A percentile compares a stretch with the other conserved stretches of the same genome.
Conservation (phyloP, 2,113 vertebrate genomes). For the Xiphophorus couchianus region DNA sequence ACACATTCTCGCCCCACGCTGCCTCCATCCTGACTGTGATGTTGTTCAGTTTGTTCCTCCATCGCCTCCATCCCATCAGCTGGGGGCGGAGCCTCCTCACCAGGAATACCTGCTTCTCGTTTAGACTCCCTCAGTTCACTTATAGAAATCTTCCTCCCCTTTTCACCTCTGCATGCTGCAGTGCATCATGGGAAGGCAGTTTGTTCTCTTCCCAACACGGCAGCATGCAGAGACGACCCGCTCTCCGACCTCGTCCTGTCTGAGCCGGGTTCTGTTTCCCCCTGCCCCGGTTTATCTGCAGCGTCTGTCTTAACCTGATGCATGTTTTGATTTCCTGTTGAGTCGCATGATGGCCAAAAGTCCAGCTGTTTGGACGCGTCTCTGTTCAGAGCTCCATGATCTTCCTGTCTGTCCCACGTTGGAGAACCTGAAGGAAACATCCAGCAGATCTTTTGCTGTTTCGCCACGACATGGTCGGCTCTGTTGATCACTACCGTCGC, state of each 20-base stretch:
- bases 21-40: conserved; percentile 57
- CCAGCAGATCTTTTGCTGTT: no score
- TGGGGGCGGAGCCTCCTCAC: conserved; percentile 33
- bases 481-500: neutral
- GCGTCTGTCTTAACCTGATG: conserved; percentile 39
- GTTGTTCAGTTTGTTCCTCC: conserved; percentile 35
- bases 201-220: conserved; percentile 52
- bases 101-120: conserved; percentile 12
- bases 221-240: conserved; percentile 24
- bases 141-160: conserved; percentile 48
- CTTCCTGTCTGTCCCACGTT: conserved; percentile 32
- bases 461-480: neutral
- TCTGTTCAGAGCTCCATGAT: conserved; percentile 20
- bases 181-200: conserved; percentile 62
- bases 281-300: conserved; percentile 4
- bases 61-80: conserved; percentile 23
- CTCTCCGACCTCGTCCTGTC: conserved; percentile 44
- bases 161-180: conserved; percentile 45
- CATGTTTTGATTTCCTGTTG: conserved; percentile 68
- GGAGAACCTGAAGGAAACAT: neutral
- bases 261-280: conserved; percentile 43
- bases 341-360: conserved; percentile 58
- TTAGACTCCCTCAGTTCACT: conserved; percentile 14
- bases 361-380: neutral
- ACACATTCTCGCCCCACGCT: conserved; percentile 32